phyloP scores from a whole-genome alignment of 2,113 vertebrate species.

The Chaetura pelagica region DNA sequence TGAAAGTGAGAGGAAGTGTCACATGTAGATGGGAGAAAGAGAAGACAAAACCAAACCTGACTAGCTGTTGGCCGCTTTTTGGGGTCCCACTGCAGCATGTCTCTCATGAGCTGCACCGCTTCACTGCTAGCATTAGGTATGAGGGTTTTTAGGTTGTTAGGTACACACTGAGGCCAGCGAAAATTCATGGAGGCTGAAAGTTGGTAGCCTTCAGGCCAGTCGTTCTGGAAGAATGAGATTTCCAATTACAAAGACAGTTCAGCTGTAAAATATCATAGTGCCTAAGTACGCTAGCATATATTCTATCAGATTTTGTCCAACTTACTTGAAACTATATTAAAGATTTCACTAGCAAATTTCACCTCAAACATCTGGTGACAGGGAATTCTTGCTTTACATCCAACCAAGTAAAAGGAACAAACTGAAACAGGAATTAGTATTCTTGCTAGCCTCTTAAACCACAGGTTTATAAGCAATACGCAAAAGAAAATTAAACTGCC shows the following conservation, averaged over 20 bases:
- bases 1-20: not conserved
- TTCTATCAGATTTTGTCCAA: not conserved
- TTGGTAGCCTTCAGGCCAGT: constrained; percentile 87
- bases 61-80: constrained; percentile 84
- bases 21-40: not conserved
- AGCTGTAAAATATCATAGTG: not conserved
- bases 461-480: fast-evolving
- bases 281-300: not conserved
- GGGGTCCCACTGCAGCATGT: constrained; percentile 86
- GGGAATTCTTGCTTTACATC: not conserved
- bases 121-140: constrained; percentile 84
- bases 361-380: not conserved
- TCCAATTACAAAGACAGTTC: not conserved
- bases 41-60: constrained; percentile 75
- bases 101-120: constrained; percentile 83
- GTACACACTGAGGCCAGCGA: constrained; percentile 83
- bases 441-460: not conserved
- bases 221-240: constrained; percentile 71
- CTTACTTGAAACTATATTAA: not conserved
- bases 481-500: not conserved
- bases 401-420: not conserved
- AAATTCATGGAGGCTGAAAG: constrained; percentile 83
- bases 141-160: constrained; percentile 82
- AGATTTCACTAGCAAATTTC: not conserved
- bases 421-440: not conserved